Base-by-base conservation (phyloP, 2,888 invertebrate genomes). In the Saturnia pavonia region DNA sequence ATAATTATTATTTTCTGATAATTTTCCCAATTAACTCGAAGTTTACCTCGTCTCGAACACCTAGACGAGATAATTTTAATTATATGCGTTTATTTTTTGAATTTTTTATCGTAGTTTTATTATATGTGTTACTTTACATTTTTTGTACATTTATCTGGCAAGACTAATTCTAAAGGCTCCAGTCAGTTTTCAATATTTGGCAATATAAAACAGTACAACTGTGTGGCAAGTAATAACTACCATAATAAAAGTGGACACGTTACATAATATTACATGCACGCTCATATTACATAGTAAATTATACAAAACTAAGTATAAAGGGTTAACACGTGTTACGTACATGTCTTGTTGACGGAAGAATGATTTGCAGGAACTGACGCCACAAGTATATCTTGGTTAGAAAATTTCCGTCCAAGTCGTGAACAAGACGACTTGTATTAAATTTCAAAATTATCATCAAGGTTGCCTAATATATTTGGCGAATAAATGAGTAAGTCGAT, bases 211-310 rank as follows among this genome's bases (percentile, higher is more conserved):
- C 40, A 40, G 40, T 60, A 60, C 25, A 60, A 27, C 14, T 25
- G 57, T 65, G 40, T 40, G 40, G 65, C 40, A 65, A 65, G 12
- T 22, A 63, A 40, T 65, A 65, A 65, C 40, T 65, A 60, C 57
- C 25, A 9, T 65, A 7, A 65, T 65, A 65, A 40, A 40, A 65
- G 40, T 40, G 65, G n/a, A 40, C 40, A n/a, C 1, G 12, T 65
- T 65, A 65, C 40, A 65, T n/a, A 65, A 65, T 65, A 19, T 65
- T n/a, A 65, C 19, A n/a, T 65, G 63, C 63, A 63, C 63, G 63
- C 63, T 34, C 63, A 63, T 54, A 54, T 63, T 34, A 63, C 34
- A 63, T 63, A 63, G 63, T 9, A 65, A 65, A 65, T 19, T 34
- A n/a, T 65, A 65, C 34, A 65, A 65, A 34, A 11, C 34, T 40